Evolutionary conservation across 2,113 vertebrate species (phyloP).

Genomic region (Alligator mississippiensis): DNA sequence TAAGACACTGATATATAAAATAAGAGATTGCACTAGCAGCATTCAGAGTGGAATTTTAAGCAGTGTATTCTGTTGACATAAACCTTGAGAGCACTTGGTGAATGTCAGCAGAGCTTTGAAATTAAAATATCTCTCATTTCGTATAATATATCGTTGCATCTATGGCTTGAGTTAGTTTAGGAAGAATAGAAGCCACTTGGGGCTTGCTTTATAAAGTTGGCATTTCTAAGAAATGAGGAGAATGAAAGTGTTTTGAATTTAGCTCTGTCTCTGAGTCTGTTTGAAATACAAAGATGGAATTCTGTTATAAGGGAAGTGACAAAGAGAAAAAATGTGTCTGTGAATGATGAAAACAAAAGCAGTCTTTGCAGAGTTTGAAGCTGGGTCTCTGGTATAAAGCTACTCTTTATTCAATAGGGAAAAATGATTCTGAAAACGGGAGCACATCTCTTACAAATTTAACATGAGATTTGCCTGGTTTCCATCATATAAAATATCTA

Average conservation of each 20-base stretch:
- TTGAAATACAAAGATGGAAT: slow-evolving; percentile 44
- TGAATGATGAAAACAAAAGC: background rate
- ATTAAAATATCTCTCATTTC: slow-evolving; percentile 68
- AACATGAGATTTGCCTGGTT: background rate
- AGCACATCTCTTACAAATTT: background rate
- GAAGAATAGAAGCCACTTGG: slow-evolving; percentile 63
- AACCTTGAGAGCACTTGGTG: slow-evolving; percentile 69
- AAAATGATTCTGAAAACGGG: background rate
- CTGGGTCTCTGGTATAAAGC: background rate
- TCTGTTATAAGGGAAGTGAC: background rate
- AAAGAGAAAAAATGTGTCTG: slow-evolving; percentile 5
- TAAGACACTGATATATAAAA: slow-evolving; percentile 49
- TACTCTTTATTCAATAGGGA: background rate
- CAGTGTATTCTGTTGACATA: slow-evolving; percentile 55
- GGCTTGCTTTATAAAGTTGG: slow-evolving; percentile 37
- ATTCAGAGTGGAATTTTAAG: slow-evolving; percentile 59
- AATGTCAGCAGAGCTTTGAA: slow-evolving; percentile 76
- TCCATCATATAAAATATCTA: background rate
- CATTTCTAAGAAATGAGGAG: slow-evolving; percentile 49
- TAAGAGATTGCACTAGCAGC: slow-evolving; percentile 26
- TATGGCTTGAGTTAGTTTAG: slow-evolving; percentile 47
- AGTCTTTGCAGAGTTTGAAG: background rate
- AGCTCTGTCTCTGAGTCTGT: background rate
- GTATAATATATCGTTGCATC: slow-evolving; percentile 45
- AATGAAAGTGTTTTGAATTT: background rate